A percentile compares a stretch with the other conserved stretches of the same genome.
These are phyloP conservation scores for Ctenochaetus hawaiiensis DNA, from an alignment of 2,797 vertebrate species.

Conservation along the genomic window DNA sequence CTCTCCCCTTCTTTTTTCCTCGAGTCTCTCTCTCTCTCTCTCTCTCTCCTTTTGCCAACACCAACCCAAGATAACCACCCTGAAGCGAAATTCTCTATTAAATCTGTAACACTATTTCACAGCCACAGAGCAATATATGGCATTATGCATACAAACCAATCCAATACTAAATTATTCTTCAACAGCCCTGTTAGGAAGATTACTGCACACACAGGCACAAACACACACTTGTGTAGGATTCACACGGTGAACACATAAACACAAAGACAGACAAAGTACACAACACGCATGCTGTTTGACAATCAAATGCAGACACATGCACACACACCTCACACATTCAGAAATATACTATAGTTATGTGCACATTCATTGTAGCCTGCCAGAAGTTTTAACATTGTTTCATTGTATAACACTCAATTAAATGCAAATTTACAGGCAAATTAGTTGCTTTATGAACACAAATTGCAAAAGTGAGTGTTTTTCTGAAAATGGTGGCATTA, in stretches of 20 bases:
- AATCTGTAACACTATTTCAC: conserved; percentile 55
- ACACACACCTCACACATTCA: background rate
- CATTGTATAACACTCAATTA: background rate
- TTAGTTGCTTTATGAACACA: conserved; percentile 1
- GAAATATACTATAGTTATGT: background rate
- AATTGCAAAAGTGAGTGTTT: background rate
- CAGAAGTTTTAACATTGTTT: background rate
- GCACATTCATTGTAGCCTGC: background rate
- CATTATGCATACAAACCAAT: conserved; percentile 52
- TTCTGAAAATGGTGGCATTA: background rate
- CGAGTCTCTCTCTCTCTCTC: conserved; percentile 4
- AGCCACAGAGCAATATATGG: conserved; percentile 44
- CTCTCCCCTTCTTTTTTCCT: conserved; percentile 20
- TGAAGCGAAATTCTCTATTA: conserved; percentile 62
- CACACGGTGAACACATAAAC: conserved; percentile 4
- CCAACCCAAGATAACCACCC: conserved; percentile 59
- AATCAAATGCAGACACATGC: background rate
- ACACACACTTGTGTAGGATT: conserved; percentile 15
- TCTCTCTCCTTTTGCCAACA: conserved; percentile 29
- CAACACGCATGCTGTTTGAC: background rate
- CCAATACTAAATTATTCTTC: conserved; percentile 47
- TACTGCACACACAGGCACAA: conserved; percentile 24
- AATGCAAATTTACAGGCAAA: conserved; percentile 3
- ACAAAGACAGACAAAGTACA: background rate
- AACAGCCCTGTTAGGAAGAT: conserved; percentile 44